Conservation (phyloP, 2,888 invertebrate species). For the Scaptomyza cyrtandrae region DNA sequence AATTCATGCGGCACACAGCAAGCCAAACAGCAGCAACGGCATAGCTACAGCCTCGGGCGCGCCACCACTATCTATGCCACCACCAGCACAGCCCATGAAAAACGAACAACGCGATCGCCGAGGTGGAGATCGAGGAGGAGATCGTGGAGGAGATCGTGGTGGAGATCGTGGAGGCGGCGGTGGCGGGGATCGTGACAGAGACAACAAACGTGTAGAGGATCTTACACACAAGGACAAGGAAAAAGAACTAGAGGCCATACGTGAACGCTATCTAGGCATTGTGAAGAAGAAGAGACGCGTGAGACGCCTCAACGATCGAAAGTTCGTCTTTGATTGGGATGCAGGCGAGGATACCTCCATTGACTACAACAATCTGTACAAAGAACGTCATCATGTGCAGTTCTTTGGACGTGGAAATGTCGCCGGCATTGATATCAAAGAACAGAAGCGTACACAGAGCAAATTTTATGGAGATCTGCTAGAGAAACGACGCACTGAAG, state of each 20-base stretch:
- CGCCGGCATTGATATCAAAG: constrained; percentile 99
- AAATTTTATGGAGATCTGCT: constrained; percentile 98
- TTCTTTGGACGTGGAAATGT: constrained; percentile 99
- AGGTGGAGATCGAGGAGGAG: constrained; percentile 16
- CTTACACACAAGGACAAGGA: constrained; percentile 92
- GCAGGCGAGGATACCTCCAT: constrained; percentile 99
- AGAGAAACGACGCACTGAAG: constrained; percentile 97
- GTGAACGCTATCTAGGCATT: constrained; percentile 96
- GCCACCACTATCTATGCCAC: constrained; percentile 30
- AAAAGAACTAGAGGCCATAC: constrained; percentile 96
- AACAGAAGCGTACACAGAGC: constrained; percentile 96
- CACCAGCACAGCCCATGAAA: constrained; percentile 48
- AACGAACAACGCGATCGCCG: constrained; percentile 83
- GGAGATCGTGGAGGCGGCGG: constrained; percentile 59
- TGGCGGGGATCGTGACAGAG: constrained; percentile 82
- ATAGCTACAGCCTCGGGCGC: constrained; percentile 67
- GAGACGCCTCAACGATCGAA: constrained; percentile 97
- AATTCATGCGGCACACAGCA: constrained; percentile 45
- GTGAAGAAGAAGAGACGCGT: constrained; percentile 96
- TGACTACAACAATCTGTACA: constrained; percentile 98
- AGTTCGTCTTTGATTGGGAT: constrained; percentile 99
- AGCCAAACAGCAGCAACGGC: constrained; percentile 33
- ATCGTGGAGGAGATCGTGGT: constrained; percentile 26
- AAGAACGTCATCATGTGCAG: constrained; percentile 98
- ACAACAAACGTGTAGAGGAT: constrained; percentile 83